Percentiles rank a stretch among this genome's conserved stretches.
phyloP scores from a whole-genome alignment of 2,797 vertebrate genomes.

The Lutjanus argentimaculatus region DNA sequence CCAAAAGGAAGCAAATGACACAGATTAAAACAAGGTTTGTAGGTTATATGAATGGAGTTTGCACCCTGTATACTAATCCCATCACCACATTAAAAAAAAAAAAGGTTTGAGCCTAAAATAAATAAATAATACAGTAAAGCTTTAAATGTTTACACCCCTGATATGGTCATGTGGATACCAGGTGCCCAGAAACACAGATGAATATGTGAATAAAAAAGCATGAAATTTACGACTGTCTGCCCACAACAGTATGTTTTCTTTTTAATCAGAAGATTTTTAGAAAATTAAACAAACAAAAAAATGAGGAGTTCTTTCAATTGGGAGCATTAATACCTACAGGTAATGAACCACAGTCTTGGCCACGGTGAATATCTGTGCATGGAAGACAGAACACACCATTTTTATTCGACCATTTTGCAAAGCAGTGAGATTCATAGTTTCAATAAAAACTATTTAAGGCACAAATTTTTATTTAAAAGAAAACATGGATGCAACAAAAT shows the following conservation, averaged over 20 bases:
- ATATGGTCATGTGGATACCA: neutral
- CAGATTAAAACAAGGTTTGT: neutral
- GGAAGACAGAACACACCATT: neutral
- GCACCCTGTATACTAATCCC: neutral
- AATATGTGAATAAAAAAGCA: neutral
- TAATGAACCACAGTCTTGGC: neutral
- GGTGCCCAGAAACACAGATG: neutral
- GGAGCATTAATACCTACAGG: neutral
- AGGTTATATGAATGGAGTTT: neutral
- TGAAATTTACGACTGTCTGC: neutral
- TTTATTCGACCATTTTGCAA: constrained; percentile 23
- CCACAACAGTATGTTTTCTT: neutral
- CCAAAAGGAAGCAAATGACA: constrained; percentile 17
- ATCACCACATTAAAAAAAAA: neutral
- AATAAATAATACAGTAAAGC: neutral
- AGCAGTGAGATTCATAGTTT: constrained; percentile 49
- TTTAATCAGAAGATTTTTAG: neutral
- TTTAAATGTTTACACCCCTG: neutral
- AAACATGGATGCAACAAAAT: neutral
- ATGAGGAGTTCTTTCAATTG: neutral
- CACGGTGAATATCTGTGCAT: constrained; percentile 11
- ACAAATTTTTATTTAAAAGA: no score
- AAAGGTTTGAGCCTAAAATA: neutral
- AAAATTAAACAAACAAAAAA: neutral
- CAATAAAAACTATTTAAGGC: constrained; percentile 28